Base-by-base conservation (phyloP, 2,888 invertebrate species). In the Antheraea yamamai region DNA sequence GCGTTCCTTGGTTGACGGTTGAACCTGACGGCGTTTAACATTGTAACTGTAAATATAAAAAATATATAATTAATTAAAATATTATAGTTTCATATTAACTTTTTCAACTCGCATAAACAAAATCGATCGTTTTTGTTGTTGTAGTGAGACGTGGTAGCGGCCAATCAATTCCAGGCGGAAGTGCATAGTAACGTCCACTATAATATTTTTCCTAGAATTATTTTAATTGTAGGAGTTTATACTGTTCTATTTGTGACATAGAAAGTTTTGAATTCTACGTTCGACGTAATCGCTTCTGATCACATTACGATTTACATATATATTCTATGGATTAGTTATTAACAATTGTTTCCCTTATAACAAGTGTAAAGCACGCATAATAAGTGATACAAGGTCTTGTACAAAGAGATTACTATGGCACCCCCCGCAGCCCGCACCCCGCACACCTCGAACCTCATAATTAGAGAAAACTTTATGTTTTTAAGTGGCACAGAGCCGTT, bases 391-490 rank as follows among this genome's bases (percentile, higher is more conserved):
- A n/a, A 61, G 23, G 3, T 61, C 61, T 7, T 23, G 23, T 23
- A 61, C 61, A 66, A 66, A 66, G 64, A 30, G 64, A 30, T 66
- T 30, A 30, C 61, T 23, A 23, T 23, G 61, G 23, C 20, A 2
- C 4, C 52, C 52, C 18, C 52, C 52, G 52, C 52, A 52, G 14
- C 55, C 20, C 20, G 55, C 55, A 4, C 55, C 55, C 20, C 55
- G 20, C 55, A 20, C 20, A 4, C 55, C 61, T n/a, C 61, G 12
- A 16, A 26, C 16, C 30, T 66, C 30, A 16, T 66, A 66, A 66
- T 66, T 66, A 66, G 26, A 30, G 64, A 30, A 66, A 66, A 66
- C 64, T 66, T 66, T 61, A 66, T 66, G 64, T 66, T 66, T 64
- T 66, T 66, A 66, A 30, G 26, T 30, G 16, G 14, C 35, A 6